Evolutionary conservation across 2,797 vertebrate species (phyloP).

Genomic region (Microcaecilia unicolor): DNA sequence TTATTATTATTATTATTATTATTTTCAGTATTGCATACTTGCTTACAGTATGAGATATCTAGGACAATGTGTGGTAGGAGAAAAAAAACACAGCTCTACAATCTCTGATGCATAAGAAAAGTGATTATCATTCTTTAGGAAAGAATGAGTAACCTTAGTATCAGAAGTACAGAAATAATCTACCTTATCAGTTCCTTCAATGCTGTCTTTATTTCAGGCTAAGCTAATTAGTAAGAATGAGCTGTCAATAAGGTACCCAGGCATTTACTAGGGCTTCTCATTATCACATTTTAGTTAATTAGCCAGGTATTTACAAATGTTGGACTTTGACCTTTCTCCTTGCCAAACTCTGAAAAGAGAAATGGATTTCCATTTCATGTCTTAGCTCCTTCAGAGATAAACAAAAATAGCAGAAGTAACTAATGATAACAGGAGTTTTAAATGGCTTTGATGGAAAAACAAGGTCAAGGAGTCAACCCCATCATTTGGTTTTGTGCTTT

Average conservation of each 20-base stretch:
- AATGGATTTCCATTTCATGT: background rate
- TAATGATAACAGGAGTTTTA: slow-evolving; percentile 16
- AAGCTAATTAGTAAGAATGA: slow-evolving; percentile 2
- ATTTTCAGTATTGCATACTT: no score
- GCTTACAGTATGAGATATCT: no score
- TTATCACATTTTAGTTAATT: background rate
- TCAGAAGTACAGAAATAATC: background rate
- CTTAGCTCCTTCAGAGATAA: background rate
- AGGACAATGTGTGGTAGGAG: no score
- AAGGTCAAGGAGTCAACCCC: no score
- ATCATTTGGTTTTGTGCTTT: no score
- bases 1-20: no score
- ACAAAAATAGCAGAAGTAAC: background rate
- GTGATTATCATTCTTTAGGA: slow-evolving; percentile 7
- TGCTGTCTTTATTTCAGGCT: background rate
- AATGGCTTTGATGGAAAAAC: background rate
- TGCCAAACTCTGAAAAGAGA: background rate
- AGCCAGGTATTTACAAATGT: background rate
- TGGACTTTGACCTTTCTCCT: background rate
- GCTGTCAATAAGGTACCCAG: background rate
- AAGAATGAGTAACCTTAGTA: background rate
- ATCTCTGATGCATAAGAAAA: background rate
- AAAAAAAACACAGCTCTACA: no score
- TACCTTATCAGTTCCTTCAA: background rate
- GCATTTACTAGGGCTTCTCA: background rate